Percentiles rank a stretch among this genome's conserved stretches.
These are phyloP conservation scores for Eudiplozoon nipponicum DNA, from an alignment of 2,888 invertebrate genomes.

Conservation along the genomic window DNA sequence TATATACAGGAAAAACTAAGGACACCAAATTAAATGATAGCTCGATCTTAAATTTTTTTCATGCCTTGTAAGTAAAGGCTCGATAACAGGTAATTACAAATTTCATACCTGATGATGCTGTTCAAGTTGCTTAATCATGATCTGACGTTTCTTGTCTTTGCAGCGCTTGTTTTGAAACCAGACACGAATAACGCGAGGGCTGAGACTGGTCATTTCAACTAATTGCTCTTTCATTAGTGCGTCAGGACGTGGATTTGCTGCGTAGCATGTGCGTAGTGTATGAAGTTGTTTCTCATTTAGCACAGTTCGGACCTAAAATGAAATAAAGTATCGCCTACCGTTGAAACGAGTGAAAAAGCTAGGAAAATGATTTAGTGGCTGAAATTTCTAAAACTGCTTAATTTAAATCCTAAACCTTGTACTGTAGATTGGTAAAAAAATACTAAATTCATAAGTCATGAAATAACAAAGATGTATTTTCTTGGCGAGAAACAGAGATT, in stretches of 20 bases:
- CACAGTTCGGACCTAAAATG: slow-evolving; percentile 86
- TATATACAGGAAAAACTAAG: too few relatives aligned
- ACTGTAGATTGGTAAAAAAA: too few relatives aligned
- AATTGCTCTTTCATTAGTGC: slow-evolving; percentile 95
- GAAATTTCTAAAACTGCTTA: too few relatives aligned
- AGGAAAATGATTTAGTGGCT: too few relatives aligned
- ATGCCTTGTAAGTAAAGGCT: too few relatives aligned
- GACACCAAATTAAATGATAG: too few relatives aligned
- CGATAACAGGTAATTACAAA: too few relatives aligned
- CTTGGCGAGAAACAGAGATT: too few relatives aligned
- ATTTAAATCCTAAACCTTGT: too few relatives aligned
- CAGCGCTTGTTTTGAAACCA: slow-evolving; percentile 51
- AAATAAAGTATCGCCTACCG: slow-evolving; percentile 34
- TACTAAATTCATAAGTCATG: too few relatives aligned
- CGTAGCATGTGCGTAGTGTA: slow-evolving; percentile 78
- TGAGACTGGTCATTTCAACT: slow-evolving; percentile 86
- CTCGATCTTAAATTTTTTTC: too few relatives aligned
- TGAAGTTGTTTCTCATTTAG: slow-evolving; percentile 90
- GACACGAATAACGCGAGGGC: slow-evolving; percentile 79
- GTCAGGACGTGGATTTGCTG: slow-evolving; percentile 82
- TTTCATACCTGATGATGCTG: slow-evolving; percentile 39
- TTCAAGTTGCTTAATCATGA: slow-evolving; percentile 80
- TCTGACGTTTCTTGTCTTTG: slow-evolving; percentile 38
- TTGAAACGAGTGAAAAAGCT: not conserved
- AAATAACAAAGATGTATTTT: too few relatives aligned